Base-by-base conservation (phyloP, 2,113 vertebrate species). In the Electrona antarctica region DNA sequence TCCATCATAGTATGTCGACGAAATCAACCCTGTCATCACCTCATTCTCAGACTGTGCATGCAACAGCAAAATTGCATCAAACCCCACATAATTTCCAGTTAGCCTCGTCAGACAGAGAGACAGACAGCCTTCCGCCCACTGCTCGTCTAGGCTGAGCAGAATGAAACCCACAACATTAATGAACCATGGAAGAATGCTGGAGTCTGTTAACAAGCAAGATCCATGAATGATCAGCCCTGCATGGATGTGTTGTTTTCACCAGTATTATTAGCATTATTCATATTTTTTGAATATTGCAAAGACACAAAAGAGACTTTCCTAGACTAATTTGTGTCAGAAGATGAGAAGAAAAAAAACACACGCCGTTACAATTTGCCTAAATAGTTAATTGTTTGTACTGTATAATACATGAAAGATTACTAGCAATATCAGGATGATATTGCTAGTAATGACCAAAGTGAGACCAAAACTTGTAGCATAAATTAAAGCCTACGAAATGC, bases 31-130 rank as follows among this genome's bases (percentile, higher is more conserved):
- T 21, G 21, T 21, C 21, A 21, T 21, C 83, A 78, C 71, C 74
- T 88, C 83, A 83, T 88, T 87, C 74, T 78, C 73, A 64, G 85
- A 79, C 77, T 76, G 65, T 64, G 69, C 84, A 73, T 56, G 79
- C 69, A 72, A 52, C 71, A 57, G 13, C 71, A 76, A 66, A 87
- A 72, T 71, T 70, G 74, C 78, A 86, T 81, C 77, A 83, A 83
- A 21, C 21, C 51, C 69, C 74, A 71, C 77, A 73, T 79, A 80
- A 85, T 79, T 82, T 58, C 83, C 79, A 77, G 66, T 85, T 71
- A 67, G 76, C 81, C 69, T 47, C 73, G 78, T 81, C 72, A 74
- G 74, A 62, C 29, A 55, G 61, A 56, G 59, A 67, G 54, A 73
- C 46, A 48, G 82, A 29, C 21, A 59, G 57, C 4, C 57, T 29